Evolutionary conservation across 2,113 vertebrate species (phyloP), one percentile per base, ranked within the genome.

Genomic region (Cyprinus carpio): DNA sequence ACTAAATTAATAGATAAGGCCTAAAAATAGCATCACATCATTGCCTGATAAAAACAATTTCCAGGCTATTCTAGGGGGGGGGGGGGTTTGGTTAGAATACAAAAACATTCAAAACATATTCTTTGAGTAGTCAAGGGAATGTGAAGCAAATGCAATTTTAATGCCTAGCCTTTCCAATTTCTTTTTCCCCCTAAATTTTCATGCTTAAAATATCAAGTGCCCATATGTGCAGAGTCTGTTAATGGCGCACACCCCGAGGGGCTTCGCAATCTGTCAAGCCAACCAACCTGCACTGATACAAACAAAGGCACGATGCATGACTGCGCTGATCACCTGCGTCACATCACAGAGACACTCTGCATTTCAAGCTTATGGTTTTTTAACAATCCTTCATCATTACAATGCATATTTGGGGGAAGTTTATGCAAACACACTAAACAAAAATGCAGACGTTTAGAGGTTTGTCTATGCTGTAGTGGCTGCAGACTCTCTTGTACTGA

Each of bases 281-380:
- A 27, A 49, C 25, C 43, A 82, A 69, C 80, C 43, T 54, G 64
- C 62, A 82, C 80, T 51, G 60, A 82, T 54, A 27, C 64, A 82
- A 54, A 82, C 79, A 81, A 81, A 81, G 37, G 62, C 79, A 29
- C 1, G 27, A 82, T n/a, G 64, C 80, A 82, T 82, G 62, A 54
- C 10, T 51, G 40, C 27, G 11, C 64, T 23, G 25, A 69, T 82
- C 80, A 69, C 62, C 43, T 81, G 40, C 62, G 1, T 82, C 43
- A n/a, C 62, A 20, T 75, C 75, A 72, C 31, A 72, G 23, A 75
- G n/a, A 51, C 25, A 3, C 43, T 74, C 71, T 10, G 43, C 74
- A 51, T 51, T 9, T 75, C 23, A 13, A 72, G 27, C 29, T 54
- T 10, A 56, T 54, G 18, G 16, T 77, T 62, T 34, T 40, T 31